phyloP scores from a whole-genome alignment of 2,797 vertebrate species.

The Rhincodon typus region DNA sequence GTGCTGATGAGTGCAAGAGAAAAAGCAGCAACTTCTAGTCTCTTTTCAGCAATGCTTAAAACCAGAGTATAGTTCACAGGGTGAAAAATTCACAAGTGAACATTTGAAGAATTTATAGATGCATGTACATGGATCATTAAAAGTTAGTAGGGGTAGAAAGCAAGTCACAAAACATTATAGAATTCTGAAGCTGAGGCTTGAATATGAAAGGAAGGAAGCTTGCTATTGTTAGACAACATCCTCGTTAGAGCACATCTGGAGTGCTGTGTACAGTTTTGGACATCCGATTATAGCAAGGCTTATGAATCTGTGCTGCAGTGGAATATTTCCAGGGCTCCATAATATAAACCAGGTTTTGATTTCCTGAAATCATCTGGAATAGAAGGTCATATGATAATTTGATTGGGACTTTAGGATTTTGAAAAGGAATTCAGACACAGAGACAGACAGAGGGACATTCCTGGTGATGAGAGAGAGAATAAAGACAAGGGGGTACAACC shows the following conservation, averaged over 20 bases:
- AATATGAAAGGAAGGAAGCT: background rate
- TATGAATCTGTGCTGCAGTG: background rate
- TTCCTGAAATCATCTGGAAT: background rate
- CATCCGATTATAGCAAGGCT: background rate
- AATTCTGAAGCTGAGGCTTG: background rate
- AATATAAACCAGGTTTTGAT: background rate
- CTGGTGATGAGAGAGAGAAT: background rate
- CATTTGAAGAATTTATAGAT: background rate
- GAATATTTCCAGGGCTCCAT: background rate
- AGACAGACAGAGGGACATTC: background rate
- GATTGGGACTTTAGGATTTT: background rate
- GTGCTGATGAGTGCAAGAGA: too few relatives aligned
- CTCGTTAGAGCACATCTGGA: background rate
- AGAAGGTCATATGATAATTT: background rate
- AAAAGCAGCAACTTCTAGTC: too few relatives aligned
- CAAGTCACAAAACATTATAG: background rate
- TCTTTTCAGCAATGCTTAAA: background rate
- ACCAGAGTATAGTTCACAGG: background rate
- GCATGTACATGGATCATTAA: background rate
- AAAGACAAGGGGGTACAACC: background rate
- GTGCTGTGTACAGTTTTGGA: background rate
- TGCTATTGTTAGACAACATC: background rate
- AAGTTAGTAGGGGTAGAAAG: background rate
- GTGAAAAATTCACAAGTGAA: background rate
- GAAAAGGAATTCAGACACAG: background rate